Conservation (phyloP, 2,888 invertebrate genomes). For the Phymatocera aterrima region DNA sequence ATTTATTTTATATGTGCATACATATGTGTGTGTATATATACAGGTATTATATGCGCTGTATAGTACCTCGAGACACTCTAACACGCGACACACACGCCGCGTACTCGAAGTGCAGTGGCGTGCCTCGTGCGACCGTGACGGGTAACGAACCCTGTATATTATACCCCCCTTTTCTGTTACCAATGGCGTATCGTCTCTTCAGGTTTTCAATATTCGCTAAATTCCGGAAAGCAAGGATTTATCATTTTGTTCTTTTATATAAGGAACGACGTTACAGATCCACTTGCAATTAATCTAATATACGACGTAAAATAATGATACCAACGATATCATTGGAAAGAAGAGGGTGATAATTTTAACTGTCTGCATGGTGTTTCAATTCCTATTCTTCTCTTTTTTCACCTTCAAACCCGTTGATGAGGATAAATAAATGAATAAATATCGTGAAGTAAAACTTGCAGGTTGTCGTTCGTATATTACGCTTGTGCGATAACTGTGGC, state of each 20-base stretch:
- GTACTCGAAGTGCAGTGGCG: slow-evolving; percentile 47
- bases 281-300: too few relatives aligned
- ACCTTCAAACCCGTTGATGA: not conserved
- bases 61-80: slow-evolving; percentile 51
- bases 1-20: slow-evolving; percentile 49
- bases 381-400: not conserved
- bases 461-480: not conserved
- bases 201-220: not conserved
- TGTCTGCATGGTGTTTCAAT: too few relatives aligned
- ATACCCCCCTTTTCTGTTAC: not conserved
- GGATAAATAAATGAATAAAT: not conserved
- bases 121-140: slow-evolving; percentile 66
- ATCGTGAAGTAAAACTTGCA: not conserved
- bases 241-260: too few relatives aligned
- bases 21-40: slow-evolving; percentile 49
- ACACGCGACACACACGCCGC: slow-evolving; percentile 45
- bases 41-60: too few relatives aligned
- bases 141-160: slow-evolving; percentile 67
- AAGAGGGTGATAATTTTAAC: too few relatives aligned
- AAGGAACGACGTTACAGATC: too few relatives aligned
- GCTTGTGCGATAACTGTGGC: slow-evolving; percentile 37
- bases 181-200: slow-evolving; percentile 26
- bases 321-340: too few relatives aligned
- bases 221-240: too few relatives aligned
- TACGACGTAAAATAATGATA: too few relatives aligned